These are phyloP conservation scores for Polydrusus tereticollis DNA, from an alignment of 2,888 invertebrate species.

Conservation along the genomic window DNA sequence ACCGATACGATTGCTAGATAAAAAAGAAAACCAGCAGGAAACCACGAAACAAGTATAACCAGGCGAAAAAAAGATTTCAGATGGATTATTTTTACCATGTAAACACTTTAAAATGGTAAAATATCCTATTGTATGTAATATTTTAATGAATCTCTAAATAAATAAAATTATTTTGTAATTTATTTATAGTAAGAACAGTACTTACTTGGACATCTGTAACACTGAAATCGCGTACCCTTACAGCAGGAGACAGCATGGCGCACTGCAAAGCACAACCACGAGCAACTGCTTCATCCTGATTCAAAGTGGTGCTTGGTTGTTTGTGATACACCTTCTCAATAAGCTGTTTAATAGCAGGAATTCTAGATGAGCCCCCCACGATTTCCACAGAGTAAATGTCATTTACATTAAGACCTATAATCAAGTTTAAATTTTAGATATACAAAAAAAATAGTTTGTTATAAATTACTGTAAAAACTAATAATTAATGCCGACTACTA, in stretches of 20 bases:
- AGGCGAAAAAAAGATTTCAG: too few species aligned
- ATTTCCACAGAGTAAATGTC: conserved; percentile 97
- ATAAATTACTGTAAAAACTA: too few species aligned
- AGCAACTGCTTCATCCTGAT: conserved; percentile 97
- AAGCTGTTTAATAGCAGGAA: conserved; percentile 91
- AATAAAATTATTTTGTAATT: too few species aligned
- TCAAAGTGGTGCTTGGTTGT: conserved; percentile 93
- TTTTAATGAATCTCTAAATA: too few species aligned
- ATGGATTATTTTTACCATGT: too few species aligned
- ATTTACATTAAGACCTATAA: conserved; percentile 80
- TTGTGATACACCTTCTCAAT: conserved; percentile 91
- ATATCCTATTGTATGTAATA: too few species aligned
- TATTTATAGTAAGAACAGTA: too few species aligned
- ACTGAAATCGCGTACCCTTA: conserved; percentile 95
- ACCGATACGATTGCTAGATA: too few species aligned
- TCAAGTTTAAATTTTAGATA: neutral
- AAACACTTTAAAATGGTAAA: too few species aligned
- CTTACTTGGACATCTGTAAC: conserved; percentile 88
- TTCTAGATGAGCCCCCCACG: conserved; percentile 94
- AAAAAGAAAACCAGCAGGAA: too few species aligned
- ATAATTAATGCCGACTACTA: too few species aligned
- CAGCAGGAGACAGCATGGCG: conserved; percentile 97
- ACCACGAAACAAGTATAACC: too few species aligned
- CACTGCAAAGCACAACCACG: conserved; percentile 97
- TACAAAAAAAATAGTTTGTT: neutral